Percentiles rank a stretch among this genome's conserved stretches.
Evolutionary conservation across 2,888 invertebrate genomes (phyloP).

Genomic region (Volucella inanis): DNA sequence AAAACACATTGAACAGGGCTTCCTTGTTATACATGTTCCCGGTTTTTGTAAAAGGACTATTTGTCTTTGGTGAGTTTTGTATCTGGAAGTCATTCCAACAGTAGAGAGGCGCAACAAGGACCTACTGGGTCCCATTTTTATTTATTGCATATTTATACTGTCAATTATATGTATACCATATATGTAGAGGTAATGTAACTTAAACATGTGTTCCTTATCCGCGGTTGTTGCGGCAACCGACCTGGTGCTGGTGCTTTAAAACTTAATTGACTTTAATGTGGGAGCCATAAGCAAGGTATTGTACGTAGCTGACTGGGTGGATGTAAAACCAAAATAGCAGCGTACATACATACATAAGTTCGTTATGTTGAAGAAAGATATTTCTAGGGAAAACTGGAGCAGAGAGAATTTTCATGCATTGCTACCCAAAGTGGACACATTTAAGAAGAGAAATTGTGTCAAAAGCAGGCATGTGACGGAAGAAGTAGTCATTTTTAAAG

Average conservation of each 20-base stretch:
- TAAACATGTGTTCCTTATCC: slow-evolving; percentile 46
- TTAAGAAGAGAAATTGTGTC: slow-evolving; percentile 1
- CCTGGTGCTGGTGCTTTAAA: slow-evolving; percentile 19
- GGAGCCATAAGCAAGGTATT: slow-evolving; percentile 27
- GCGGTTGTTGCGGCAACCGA: slow-evolving; percentile 3
- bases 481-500: background rate
- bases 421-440: slow-evolving; percentile 17
- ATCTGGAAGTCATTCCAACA: slow-evolving; percentile 40
- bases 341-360: background rate
- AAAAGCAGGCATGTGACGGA: background rate
- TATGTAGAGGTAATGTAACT: slow-evolving; percentile 21
- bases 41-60: slow-evolving; percentile 48
- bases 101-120: background rate
- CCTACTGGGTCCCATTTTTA: slow-evolving; percentile 33
- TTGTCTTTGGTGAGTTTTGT: slow-evolving; percentile 45
- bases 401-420: slow-evolving; percentile 36
- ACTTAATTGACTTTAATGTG: slow-evolving; percentile 67
- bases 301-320: slow-evolving; percentile 13
- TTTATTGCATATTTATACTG: slow-evolving; percentile 66
- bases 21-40: slow-evolving; percentile 16
- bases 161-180: slow-evolving; percentile 61
- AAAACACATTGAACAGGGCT: background rate
- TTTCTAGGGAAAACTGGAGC: slow-evolving; percentile 25
- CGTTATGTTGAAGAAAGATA: background rate
- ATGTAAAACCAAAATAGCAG: background rate